A percentile compares a stretch with the other conserved stretches of the same genome.
phyloP scores from a whole-genome alignment of 2,113 vertebrate genomes.

The Mugil cephalus region DNA sequence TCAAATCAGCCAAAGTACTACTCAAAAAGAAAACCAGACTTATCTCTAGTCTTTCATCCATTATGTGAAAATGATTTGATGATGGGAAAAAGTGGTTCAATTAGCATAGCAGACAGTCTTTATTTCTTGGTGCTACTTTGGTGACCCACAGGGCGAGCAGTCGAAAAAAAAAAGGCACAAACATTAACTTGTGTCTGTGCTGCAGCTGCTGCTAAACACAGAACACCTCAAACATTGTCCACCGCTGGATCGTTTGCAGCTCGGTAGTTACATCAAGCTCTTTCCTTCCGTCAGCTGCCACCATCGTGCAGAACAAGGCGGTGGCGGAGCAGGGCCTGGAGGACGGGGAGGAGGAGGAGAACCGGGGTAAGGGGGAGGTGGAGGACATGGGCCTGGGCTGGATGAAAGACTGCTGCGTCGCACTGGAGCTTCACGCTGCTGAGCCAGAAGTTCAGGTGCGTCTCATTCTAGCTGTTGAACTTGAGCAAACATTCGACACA shows the following conservation, averaged over 20 bases:
- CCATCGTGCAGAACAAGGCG: conserved; percentile 90
- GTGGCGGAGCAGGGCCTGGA: conserved; percentile 65
- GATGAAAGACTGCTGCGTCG: conserved; percentile 90
- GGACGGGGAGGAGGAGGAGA: conserved; percentile 85
- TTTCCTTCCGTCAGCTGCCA: conserved; percentile 86
- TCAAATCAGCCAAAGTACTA: neutral
- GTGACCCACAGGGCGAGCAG: neutral
- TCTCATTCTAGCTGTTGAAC: neutral
- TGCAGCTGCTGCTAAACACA: neutral
- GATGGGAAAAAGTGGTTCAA: too few relatives aligned
- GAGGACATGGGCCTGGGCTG: conserved; percentile 87
- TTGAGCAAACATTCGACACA: neutral
- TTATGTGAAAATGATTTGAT: too few relatives aligned
- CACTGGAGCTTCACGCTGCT: conserved; percentile 88
- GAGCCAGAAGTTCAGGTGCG: conserved; percentile 89
- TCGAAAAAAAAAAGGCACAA: too few relatives aligned
- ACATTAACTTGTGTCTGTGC: too few relatives aligned
- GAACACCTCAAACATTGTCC: neutral
- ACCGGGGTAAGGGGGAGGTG: conserved; percentile 81
- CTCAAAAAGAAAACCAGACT: too few relatives aligned
- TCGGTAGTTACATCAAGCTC: neutral
- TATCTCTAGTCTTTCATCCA: too few relatives aligned
- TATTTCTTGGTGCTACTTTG: too few relatives aligned
- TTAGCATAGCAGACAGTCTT: too few relatives aligned
- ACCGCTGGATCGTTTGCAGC: too few relatives aligned